phyloP scores from a whole-genome alignment of 2,797 vertebrate species.

The Paedocypris micromegethes region DNA sequence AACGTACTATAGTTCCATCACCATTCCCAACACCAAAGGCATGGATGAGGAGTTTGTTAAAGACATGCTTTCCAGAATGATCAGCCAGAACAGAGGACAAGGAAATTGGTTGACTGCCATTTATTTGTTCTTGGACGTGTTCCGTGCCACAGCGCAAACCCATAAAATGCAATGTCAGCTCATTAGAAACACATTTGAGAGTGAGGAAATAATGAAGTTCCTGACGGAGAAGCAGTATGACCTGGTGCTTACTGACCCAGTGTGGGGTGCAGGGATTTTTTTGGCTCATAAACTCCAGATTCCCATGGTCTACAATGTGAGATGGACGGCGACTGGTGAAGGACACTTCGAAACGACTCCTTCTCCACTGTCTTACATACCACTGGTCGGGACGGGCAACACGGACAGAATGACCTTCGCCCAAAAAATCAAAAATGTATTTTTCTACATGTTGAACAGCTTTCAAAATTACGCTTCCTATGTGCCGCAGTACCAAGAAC shows the following conservation, averaged over 20 bases:
- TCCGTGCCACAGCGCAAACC: conserved; percentile 42
- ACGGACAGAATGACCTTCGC: conserved; percentile 28
- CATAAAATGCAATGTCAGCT: conserved; percentile 48
- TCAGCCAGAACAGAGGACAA: conserved; percentile 48
- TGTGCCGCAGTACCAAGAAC: conserved; percentile 33
- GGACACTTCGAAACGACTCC: conserved; percentile 29
- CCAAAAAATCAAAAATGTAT: conserved; percentile 13
- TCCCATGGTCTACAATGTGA: conserved; percentile 46
- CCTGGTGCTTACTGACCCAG: conserved; percentile 61
- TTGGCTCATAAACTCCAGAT: conserved; percentile 59
- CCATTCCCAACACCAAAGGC: conserved; percentile 16
- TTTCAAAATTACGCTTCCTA: background rate
- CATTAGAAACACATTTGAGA: conserved; percentile 47
- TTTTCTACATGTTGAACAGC: background rate
- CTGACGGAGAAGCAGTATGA: conserved; percentile 53
- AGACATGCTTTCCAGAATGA: conserved; percentile 37
- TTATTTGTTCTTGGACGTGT: conserved; percentile 47
- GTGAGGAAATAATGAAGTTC: conserved; percentile 47
- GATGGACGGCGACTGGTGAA: conserved; percentile 19
- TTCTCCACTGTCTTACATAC: conserved; percentile 19
- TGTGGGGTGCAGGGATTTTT: conserved; percentile 53
- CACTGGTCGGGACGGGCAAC: conserved; percentile 13
- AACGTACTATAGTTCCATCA: conserved; percentile 28
- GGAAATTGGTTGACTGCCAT: conserved; percentile 35
- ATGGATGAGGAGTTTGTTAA: conserved; percentile 29